These are phyloP conservation scores for Portevinia maculata DNA, from an alignment of 2,888 invertebrate genomes.

Conservation along the genomic window DNA sequence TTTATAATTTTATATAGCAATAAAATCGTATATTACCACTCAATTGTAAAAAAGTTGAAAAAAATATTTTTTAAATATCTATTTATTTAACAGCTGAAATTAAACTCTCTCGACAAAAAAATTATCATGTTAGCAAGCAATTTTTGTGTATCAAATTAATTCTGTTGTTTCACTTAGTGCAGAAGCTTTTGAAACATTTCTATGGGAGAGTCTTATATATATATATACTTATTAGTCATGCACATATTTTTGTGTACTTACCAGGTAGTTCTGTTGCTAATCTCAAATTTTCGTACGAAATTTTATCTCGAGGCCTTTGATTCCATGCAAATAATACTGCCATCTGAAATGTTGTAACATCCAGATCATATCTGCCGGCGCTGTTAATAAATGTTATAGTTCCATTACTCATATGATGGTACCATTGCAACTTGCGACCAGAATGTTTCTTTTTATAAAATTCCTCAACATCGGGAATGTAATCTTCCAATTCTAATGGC, in stretches of 20 bases:
- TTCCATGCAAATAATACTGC: constrained; percentile 99
- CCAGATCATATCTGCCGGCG: constrained; percentile 97
- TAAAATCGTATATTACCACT: too few relatives aligned
- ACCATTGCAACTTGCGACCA: constrained; percentile 98
- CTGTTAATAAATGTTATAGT: constrained; percentile 97
- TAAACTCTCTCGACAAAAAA: too few relatives aligned
- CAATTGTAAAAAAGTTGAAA: too few relatives aligned
- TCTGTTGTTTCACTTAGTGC: too few relatives aligned
- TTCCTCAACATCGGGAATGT: constrained; percentile 99
- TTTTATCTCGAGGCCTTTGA: constrained; percentile 94
- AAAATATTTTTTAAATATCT: too few relatives aligned
- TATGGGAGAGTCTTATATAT: too few relatives aligned
- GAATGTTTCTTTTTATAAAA: constrained; percentile 99
- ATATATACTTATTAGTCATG: neutral
- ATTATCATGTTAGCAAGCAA: too few relatives aligned
- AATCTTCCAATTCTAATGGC: constrained; percentile 98
- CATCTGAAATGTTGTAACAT: constrained; percentile 99
- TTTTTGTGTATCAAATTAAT: too few relatives aligned
- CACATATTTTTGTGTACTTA: constrained; percentile 50
- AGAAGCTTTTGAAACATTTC: too few relatives aligned
- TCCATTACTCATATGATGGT: constrained; percentile 99
- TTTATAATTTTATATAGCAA: too few relatives aligned
- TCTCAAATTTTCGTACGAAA: constrained; percentile 98
- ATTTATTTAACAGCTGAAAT: too few relatives aligned
- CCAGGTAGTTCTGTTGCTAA: constrained; percentile 97